A percentile compares a stretch with the other conserved stretches of the same genome.
These are phyloP conservation scores for Sipha flava DNA, from an alignment of 1,140 invertebrate species.

Conservation along the genomic window DNA sequence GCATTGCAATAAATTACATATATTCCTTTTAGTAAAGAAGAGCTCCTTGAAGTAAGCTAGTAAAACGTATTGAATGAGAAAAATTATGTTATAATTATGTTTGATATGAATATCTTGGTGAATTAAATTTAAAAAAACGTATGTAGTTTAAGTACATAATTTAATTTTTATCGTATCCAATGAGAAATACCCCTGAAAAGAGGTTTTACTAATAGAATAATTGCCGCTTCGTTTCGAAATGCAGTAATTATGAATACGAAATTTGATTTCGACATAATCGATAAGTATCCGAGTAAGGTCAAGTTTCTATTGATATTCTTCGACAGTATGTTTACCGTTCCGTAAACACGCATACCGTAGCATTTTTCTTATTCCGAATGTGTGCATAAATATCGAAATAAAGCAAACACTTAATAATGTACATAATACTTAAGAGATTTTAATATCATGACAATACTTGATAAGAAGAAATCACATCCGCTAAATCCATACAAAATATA, in stretches of 20 bases:
- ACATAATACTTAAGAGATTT: background rate
- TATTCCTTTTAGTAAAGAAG: no score
- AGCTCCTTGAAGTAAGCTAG: no score
- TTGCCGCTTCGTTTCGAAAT: background rate
- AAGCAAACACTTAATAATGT: background rate
- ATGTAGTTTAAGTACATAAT: background rate
- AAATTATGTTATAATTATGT: no score
- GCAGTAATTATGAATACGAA: background rate
- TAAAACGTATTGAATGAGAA: no score
- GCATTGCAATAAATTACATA: no score
- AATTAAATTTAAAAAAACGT: no score
- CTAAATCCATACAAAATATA: background rate
- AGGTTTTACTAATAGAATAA: background rate
- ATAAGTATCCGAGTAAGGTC: background rate
- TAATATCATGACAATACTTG: background rate
- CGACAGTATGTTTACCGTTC: background rate
- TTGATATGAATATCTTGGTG: no score
- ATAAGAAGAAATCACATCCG: background rate
- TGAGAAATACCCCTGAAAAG: background rate
- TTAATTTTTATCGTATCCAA: no score
- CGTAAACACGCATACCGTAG: background rate
- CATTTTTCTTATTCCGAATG: background rate
- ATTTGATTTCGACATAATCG: background rate
- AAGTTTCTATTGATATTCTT: conserved; percentile 12
- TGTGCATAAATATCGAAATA: background rate